A percentile compares a stretch with the other conserved stretches of the same genome.
Conservation (phyloP, 1,140 invertebrate species). For the Aphelinus atriplicis region DNA sequence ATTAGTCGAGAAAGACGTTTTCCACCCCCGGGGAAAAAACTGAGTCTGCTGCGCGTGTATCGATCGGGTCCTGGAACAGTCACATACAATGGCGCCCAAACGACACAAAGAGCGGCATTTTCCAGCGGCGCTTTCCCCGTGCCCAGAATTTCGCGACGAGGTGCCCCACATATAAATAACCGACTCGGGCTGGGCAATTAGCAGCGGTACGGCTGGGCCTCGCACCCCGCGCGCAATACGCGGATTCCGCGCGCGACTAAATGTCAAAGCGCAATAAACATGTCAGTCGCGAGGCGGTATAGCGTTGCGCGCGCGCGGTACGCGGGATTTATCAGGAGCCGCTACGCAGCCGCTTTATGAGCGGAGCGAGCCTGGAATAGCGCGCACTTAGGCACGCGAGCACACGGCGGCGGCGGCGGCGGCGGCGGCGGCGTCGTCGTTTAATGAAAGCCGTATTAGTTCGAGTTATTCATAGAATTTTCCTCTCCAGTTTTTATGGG, state of each 20-base stretch:
- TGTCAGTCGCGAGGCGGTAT: conserved; percentile 9
- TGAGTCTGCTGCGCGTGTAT: not conserved
- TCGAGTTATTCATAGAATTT: conserved; percentile 36
- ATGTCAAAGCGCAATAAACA: conserved; percentile 36
- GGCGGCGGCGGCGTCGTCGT: not conserved
- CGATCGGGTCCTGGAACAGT: not conserved
- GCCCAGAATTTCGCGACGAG: too few relatives aligned
- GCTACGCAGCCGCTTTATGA: conserved; percentile 16
- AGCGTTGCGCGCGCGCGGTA: not conserved
- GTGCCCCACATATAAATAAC: not conserved
- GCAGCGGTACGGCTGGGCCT: not conserved
- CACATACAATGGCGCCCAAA: conserved; percentile 18
- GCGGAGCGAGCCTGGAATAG: conserved; percentile 21
- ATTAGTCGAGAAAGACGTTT: conserved; percentile 5
- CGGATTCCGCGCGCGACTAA: conserved; percentile 19
- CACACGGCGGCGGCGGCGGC: not conserved
- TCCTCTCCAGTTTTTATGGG: conserved; percentile 15
- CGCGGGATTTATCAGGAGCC: conserved; percentile 31
- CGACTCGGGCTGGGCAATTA: not conserved
- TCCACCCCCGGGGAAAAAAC: not conserved
- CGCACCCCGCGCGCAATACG: not conserved
- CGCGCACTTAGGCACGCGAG: conserved; percentile 16
- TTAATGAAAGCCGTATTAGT: conserved; percentile 35
- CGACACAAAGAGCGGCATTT: conserved; percentile 7
- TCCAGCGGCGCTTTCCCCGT: not conserved